Evolutionary conservation across 2,113 vertebrate species (phyloP).

Genomic region (Aphyosemion australe): DNA sequence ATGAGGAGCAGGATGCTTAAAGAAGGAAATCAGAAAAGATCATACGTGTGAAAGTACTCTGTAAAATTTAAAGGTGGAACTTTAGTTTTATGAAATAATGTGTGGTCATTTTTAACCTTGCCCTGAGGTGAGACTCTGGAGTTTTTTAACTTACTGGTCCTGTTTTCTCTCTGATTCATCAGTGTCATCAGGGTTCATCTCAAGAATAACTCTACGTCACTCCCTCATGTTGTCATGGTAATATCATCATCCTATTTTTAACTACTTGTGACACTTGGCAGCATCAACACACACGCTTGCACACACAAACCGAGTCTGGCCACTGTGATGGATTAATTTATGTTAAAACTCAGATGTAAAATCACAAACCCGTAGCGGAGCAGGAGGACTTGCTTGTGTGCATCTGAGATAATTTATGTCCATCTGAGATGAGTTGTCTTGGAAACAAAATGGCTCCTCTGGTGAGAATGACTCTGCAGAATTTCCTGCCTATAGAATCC

Average conservation of each 20-base stretch:
- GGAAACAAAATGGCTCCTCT: constrained; percentile 56
- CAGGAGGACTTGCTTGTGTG: neutral
- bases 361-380: neutral
- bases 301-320: constrained; percentile 7
- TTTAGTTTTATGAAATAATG: neutral
- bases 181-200: constrained; percentile 40
- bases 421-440: neutral
- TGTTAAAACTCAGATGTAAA: neutral
- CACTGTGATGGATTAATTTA: neutral
- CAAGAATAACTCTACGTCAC: constrained; percentile 44
- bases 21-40: neutral
- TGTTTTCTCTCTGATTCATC: constrained; percentile 50
- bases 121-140: neutral
- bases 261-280: constrained; percentile 38
- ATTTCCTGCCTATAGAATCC: constrained; percentile 23
- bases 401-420: neutral
- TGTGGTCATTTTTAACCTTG: neutral
- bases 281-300: constrained; percentile 9
- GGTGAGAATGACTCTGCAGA: constrained; percentile 59
- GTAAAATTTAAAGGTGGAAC: constrained; percentile 18
- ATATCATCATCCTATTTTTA: constrained; percentile 55
- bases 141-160: constrained; percentile 1
- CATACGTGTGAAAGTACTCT: neutral
- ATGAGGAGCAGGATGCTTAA: constrained; percentile 16
- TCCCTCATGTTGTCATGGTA: constrained; percentile 71